A percentile compares a stretch with the other conserved stretches of the same genome.
Evolutionary conservation across 2,113 vertebrate species (phyloP).

Genomic region (Perca schrenkii): DNA sequence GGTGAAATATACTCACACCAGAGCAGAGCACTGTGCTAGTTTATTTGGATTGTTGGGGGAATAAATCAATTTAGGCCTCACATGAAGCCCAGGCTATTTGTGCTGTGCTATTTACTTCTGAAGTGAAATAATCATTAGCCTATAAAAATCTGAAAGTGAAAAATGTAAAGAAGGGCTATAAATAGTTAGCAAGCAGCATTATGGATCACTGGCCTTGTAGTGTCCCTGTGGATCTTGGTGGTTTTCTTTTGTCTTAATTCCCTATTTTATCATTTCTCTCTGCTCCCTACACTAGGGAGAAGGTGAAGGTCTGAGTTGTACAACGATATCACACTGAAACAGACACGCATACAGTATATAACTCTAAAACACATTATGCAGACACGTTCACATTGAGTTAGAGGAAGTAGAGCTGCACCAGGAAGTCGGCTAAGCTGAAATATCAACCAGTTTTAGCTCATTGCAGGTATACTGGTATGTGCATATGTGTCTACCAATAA

Average conservation of each 20-base stretch:
- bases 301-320: constrained; percentile 43
- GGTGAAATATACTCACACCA: constrained; percentile 30
- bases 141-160: constrained; percentile 82
- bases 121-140: constrained; percentile 82
- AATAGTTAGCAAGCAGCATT: constrained; percentile 76
- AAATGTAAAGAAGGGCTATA: constrained; percentile 82
- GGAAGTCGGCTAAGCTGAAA: background rate
- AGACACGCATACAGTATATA: too few species aligned
- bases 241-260: constrained; percentile 66
- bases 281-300: constrained; percentile 15
- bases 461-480: background rate
- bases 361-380: background rate
- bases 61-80: constrained; percentile 82
- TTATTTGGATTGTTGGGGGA: constrained; percentile 52
- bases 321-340: background rate
- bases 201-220: constrained; percentile 73
- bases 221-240: constrained; percentile 62
- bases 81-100: constrained; percentile 71
- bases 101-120: constrained; percentile 81
- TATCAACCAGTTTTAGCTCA: background rate
- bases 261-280: constrained; percentile 48
- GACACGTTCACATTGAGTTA: background rate
- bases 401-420: background rate
- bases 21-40: constrained; percentile 51
- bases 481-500: background rate